These are phyloP conservation scores for Catharus minimus DNA, from an alignment of 2,113 vertebrate genomes.

Conservation along the genomic window DNA sequence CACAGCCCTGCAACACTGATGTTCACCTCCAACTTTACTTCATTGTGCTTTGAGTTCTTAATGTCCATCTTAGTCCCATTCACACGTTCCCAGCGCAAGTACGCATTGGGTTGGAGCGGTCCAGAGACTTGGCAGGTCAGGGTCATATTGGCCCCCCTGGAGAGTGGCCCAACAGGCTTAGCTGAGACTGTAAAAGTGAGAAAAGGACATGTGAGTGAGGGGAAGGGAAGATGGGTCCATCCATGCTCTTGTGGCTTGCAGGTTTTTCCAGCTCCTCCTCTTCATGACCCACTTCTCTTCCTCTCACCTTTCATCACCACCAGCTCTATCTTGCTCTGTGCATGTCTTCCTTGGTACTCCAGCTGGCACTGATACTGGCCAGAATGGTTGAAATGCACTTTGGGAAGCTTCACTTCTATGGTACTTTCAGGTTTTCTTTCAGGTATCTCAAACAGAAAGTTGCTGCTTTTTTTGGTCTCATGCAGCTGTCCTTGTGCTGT, in stretches of 20 bases:
- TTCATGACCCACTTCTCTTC: neutral
- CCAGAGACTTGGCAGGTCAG: constrained; percentile 42
- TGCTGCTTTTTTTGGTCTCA: neutral
- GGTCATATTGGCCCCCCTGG: neutral
- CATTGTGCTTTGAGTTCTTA: neutral
- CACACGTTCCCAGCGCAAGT: constrained; percentile 17
- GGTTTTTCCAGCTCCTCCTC: neutral
- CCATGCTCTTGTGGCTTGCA: neutral
- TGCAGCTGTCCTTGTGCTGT: neutral
- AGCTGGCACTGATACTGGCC: constrained; percentile 53
- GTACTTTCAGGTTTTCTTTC: neutral
- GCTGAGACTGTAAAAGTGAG: constrained; percentile 40
- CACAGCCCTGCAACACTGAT: constrained; percentile 21
- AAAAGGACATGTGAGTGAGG: neutral
- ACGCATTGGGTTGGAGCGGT: neutral
- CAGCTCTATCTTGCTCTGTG: constrained; percentile 31
- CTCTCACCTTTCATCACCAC: constrained; percentile 73
- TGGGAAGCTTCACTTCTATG: constrained; percentile 16
- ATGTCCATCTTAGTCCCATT: neutral
- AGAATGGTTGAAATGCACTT: constrained; percentile 18
- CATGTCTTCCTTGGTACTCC: neutral
- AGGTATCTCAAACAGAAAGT: neutral
- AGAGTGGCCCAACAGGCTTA: neutral
- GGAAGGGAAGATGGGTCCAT: neutral
- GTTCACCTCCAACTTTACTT: neutral